Evolutionary conservation across 2,113 vertebrate genomes (phyloP), one percentile per base, ranked within the genome.

Genomic region (Polypterus senegalus): DNA sequence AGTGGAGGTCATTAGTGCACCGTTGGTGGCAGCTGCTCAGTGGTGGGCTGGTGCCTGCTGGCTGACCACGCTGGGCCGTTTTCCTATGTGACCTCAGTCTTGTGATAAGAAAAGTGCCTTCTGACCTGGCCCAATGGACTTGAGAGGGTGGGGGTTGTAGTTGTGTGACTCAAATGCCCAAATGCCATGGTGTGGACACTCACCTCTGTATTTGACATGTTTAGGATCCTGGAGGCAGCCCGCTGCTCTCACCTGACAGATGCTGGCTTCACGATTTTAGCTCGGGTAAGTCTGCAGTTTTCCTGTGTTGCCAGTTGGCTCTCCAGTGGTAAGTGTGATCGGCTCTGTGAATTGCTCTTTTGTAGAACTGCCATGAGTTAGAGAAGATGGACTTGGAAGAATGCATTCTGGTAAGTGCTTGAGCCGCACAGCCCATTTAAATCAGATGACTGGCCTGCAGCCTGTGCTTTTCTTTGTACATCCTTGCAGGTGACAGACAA

Each of bases 311-410:
- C 27, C 27, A 27, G 27, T 27, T 27, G 27, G 27, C 27, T 27
- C 27, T 27, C 27, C 27, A 27, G 27, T 27, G 27, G 27, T 27
- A 59, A 6, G 43, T n/a, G 60, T 53, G 61, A 10, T 60, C 59
- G 27, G 27, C 54, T 44, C 9, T 59, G 0, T 8, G 61, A 8
- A 0, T 8, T 43, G 68, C 71, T 71, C 43, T 65, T 4, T 78
- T 82, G 61, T 74, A 89, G 92, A 95, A 92, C 66, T 95, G 92
- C 73, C 92, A 94, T 1, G 91, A 90, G 64, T 85, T 95, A 73
- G 91, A 95, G 83, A 95, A 95, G 85, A 93, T 95, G 92, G 92
- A 95, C 74, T 86, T 95, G 62, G 92, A 95, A 82, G 92, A 95
- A 73, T 94, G 92, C 75, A 83, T 92, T 80, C 82, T 95, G 90